phyloP scores from a whole-genome alignment of 2,113 vertebrate species.

The Odocoileus hemionus region DNA sequence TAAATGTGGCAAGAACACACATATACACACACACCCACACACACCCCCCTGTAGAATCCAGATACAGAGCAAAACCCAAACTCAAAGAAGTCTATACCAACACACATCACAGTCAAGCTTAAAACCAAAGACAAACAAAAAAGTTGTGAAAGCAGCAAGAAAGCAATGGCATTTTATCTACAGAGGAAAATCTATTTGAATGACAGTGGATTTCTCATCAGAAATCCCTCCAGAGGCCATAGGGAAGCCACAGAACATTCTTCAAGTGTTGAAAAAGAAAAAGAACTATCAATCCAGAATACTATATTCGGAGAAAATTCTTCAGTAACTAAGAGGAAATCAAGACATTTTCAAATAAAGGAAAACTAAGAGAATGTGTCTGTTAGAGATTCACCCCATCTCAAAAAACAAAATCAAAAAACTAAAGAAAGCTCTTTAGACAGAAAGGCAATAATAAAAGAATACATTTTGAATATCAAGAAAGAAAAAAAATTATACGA shows the following conservation, averaged over 20 bases:
- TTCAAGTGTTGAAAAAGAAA: neutral
- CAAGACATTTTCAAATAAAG: neutral
- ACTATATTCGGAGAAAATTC: neutral
- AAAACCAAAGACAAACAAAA: constrained; percentile 12
- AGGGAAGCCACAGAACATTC: neutral
- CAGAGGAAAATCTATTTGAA: neutral
- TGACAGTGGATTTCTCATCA: neutral
- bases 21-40: neutral
- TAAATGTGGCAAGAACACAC: neutral
- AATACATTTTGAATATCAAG: neutral
- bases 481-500: neutral
- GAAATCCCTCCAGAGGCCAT: neutral
- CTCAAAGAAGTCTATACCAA: neutral
- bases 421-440: neutral
- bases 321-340: neutral
- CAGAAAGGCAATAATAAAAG: neutral
- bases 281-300: neutral
- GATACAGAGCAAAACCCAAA: neutral
- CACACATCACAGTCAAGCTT: neutral
- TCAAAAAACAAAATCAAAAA: neutral
- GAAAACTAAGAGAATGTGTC: neutral
- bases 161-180: neutral
- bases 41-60: neutral
- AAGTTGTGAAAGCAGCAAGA: neutral
- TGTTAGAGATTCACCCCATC: neutral